Evolutionary conservation across 1,140 invertebrate species (phyloP).

Genomic region (Battus philenor): DNA sequence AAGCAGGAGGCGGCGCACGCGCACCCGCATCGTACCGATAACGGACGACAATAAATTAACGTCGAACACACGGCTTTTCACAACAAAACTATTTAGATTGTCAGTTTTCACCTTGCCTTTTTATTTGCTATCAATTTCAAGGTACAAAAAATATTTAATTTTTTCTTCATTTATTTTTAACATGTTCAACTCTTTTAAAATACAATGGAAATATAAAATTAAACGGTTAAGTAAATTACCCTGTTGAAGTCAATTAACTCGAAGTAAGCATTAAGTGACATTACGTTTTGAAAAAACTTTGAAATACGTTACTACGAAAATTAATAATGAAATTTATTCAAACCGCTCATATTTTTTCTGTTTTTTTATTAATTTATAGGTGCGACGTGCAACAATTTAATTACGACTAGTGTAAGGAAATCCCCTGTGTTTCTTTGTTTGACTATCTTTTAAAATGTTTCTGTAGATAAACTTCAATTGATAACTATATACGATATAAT

Average conservation of each 20-base stretch:
- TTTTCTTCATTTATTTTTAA: conserved; percentile 10
- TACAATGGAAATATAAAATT: conserved; percentile 14
- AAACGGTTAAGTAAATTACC: conserved; percentile 4
- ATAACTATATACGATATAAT: too few species aligned
- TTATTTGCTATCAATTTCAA: conserved; percentile 33
- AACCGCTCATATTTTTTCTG: too few species aligned
- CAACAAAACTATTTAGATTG: conserved; percentile 42
- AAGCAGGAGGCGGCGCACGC: conserved; percentile 35
- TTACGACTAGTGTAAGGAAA: too few species aligned
- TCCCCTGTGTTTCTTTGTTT: too few species aligned
- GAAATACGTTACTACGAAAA: too few species aligned
- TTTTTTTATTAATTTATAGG: too few species aligned
- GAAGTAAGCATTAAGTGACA: too few species aligned
- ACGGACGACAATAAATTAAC: conserved; percentile 62
- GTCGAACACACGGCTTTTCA: conserved; percentile 52
- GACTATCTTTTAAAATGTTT: too few species aligned
- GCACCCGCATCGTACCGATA: conserved; percentile 60
- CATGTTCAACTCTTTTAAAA: conserved; percentile 13
- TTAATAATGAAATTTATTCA: too few species aligned
- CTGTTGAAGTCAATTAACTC: conserved; percentile 1
- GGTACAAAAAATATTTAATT: conserved; percentile 16
- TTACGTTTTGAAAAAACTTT: too few species aligned
- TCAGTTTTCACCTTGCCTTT: conserved; percentile 63
- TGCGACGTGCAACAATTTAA: too few species aligned
- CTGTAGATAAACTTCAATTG: too few species aligned